Base-by-base conservation (phyloP, 2,888 invertebrate genomes). In the Eristalis tenax region DNA sequence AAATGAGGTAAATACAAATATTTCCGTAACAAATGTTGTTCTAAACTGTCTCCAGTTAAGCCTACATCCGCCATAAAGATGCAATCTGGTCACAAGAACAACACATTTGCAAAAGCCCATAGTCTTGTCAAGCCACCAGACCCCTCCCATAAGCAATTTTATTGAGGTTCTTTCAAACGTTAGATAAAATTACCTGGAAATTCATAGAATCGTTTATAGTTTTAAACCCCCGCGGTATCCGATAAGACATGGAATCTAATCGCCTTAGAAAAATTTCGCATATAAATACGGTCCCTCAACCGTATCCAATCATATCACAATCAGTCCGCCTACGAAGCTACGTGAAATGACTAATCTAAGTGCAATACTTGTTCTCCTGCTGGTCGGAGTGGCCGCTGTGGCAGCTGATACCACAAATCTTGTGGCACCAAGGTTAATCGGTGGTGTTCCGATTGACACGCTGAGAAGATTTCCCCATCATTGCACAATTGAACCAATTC, bases 401-500 rank as follows among this genome's bases (percentile, higher is more conserved):
- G 1, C 38, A 4, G 28, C 50, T 40, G 15, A 66, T 61, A 38
- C 3, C 5, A 18, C 66, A 50, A 38, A 1, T 5, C 4, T 57
- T n/a, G 26, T 78, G 43, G 35, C 79, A 35, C 71, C 78, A 8
- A 68, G 87, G 40, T 65, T 89, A 6, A 61, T 65, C 2, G 23
- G 64, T 43, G 89, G 89, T 0, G 65, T 66, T 38, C 35, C 28
- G 13, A 73, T 88, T 32, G 86, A 89, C 38, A 89, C 88, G 0
- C 26, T 89, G 6, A 50, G 68, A 4, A 57, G 85, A 18, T 89
- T 89, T 35, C 83, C 89, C 0, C 88, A 88, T 74, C 88, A 89
- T 13, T 86, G 88, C 2, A 82, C 70, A 2, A 79, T 88, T 32
- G 59, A 59, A 73, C 59, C 64, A 15, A 28, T 35, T 4, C n/a